Base-by-base conservation (phyloP, 2,797 vertebrate species). In the Liasis olivaceus region DNA sequence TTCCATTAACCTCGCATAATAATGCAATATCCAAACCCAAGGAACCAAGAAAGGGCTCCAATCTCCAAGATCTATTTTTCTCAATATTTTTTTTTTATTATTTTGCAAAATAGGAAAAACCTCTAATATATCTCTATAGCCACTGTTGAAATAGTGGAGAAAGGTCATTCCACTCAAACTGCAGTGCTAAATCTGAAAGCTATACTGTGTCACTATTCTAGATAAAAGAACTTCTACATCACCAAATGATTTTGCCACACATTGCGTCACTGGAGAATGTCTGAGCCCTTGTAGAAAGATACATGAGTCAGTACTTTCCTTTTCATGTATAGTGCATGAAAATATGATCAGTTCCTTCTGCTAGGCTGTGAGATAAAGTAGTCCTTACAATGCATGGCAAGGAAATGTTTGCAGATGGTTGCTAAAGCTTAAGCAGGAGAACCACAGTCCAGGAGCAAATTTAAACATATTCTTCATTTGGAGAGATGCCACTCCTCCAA, bases 1-100 rank as follows among this genome's bases (percentile, higher is more conserved):
- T 28, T 90, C 54, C 88, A 88, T 51, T 87, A 47, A 20, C 56
- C 17, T 36, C 64, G n/a, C 51, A 81, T 51, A 47, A 51, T 64
- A 63, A 63, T 81, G 14, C 0, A 47, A 58, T 54, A 81, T 3
- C 13, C 42, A 63, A 56, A 26, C 1, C 63, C 20, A 72, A 64
- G 84, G 72, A 91, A 0, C 3, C 17, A 17, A 28, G 4, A 1
- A 2, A 85, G 42, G 47, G 59, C 24, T 59, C 51, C 9, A 5
- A 0, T 0, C 24, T 47, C 54, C 22, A 91, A 17, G 20, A 51
- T 28, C 9, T 22, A 72, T 11, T 47, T 17, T 5, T 58, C n/a
- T 51, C 7, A 8, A 1, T 11, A 56, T 90, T 5, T 31, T 12
- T 22, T 28, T 63, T 2, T 1, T 11, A 77, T 22, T 22, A 36